These are phyloP conservation scores for Capitulum mitella DNA, from an alignment of 2,888 invertebrate species.

Conservation along the genomic window DNA sequence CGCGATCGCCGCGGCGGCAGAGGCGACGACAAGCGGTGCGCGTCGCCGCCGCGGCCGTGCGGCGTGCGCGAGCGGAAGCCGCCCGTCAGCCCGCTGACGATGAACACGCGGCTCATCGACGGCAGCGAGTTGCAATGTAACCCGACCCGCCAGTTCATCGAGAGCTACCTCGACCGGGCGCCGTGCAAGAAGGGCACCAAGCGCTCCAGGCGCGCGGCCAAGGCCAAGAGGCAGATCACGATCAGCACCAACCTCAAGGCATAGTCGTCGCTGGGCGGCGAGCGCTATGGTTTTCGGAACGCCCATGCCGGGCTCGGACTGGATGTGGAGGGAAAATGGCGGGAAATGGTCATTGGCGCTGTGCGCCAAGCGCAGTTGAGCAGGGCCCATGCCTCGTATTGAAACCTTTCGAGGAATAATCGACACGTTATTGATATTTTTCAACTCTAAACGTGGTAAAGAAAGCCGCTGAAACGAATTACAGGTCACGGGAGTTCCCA, in stretches of 20 bases:
- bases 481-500: too few relatives aligned
- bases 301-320: too few relatives aligned
- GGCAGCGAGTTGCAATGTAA: background rate
- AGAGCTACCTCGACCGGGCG: background rate
- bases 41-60: background rate
- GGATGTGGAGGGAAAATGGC: too few relatives aligned
- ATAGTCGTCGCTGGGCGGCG: too few relatives aligned
- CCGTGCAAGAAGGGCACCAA: background rate
- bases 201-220: background rate
- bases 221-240: background rate
- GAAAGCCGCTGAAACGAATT: too few relatives aligned
- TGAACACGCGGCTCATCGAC: background rate
- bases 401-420: too few relatives aligned
- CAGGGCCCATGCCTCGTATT: too few relatives aligned
- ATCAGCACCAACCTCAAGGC: constrained; percentile 6
- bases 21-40: background rate
- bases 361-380: too few relatives aligned
- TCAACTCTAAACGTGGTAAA: too few relatives aligned
- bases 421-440: too few relatives aligned
- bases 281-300: too few relatives aligned
- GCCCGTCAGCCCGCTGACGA: background rate
- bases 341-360: too few relatives aligned
- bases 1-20: background rate
- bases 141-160: constrained; percentile 11
- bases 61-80: background rate